Percentiles rank a stretch among this genome's conserved stretches.
Evolutionary conservation across 2,113 vertebrate genomes (phyloP).

Genomic region (Pycnonotus jocosus): DNA sequence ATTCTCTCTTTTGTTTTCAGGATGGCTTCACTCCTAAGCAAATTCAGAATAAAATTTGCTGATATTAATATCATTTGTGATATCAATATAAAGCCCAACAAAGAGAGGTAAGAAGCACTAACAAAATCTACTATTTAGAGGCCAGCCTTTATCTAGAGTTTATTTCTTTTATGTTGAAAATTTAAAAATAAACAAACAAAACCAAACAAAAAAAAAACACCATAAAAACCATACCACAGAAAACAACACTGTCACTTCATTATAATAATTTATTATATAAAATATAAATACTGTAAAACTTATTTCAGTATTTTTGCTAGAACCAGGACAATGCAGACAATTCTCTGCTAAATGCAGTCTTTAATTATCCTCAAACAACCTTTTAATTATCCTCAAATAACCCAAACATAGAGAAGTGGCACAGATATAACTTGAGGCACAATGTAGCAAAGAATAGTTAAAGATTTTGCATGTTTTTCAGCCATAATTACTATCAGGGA

Average conservation of each 20-base stretch:
- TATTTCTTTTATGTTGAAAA: not conserved
- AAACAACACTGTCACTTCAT: not conserved
- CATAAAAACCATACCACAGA: not conserved
- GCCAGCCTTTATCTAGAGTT: not conserved
- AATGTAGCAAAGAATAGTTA: not conserved
- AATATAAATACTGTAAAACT: not conserved
- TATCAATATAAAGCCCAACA: constrained; percentile 82
- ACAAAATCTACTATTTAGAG: not conserved
- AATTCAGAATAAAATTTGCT: constrained; percentile 93
- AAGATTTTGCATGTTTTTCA: constrained; percentile 46
- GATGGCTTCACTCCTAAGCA: constrained; percentile 88
- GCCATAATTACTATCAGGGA: constrained; percentile 23
- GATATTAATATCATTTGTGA: constrained; percentile 89
- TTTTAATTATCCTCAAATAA: not conserved
- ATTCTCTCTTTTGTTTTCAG: constrained; percentile 73
- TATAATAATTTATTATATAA: not conserved
- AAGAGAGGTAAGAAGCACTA: constrained; percentile 81
- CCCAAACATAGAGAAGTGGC: not conserved
- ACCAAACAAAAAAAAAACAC: not conserved
- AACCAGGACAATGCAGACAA: not conserved
- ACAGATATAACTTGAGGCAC: not conserved
- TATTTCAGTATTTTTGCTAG: not conserved
- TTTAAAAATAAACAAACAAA: not conserved
- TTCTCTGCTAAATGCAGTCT: not conserved
- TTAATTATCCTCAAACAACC: constrained; percentile 3